A percentile compares a stretch with the other conserved stretches of the same genome.
These are phyloP conservation scores for Calameuta pallipes DNA, from an alignment of 2,888 invertebrate genomes.

Conservation along the genomic window DNA sequence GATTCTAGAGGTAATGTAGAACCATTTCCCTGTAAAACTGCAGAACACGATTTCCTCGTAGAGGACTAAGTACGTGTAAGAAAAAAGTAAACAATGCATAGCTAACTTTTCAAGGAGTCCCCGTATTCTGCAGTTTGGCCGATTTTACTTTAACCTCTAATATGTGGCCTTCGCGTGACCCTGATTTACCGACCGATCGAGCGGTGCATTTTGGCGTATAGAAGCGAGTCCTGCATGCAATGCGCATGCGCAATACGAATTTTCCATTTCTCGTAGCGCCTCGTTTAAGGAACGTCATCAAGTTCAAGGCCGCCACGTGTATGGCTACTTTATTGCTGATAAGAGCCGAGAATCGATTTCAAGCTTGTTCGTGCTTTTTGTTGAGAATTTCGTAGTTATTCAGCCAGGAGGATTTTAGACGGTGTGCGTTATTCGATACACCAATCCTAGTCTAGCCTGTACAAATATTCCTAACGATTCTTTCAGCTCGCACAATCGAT, in stretches of 20 bases:
- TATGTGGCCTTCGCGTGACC: neutral
- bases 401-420: neutral
- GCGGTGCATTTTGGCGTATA: no score
- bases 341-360: neutral
- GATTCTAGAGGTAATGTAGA: slow-evolving; percentile 73
- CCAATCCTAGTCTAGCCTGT: neutral
- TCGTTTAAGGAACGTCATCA: neutral
- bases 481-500: neutral
- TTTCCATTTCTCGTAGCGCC: neutral
- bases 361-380: neutral
- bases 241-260: neutral
- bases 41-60: no score
- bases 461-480: neutral
- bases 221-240: neutral
- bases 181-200: neutral
- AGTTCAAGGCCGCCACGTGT: neutral
- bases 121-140: no score
- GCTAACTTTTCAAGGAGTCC: no score
- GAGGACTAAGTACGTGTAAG: no score
- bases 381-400: neutral
- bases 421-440: neutral
- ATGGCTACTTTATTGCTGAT: neutral
- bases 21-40: slow-evolving; percentile 15
- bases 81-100: no score
- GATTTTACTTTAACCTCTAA: slow-evolving; percentile 8